Evolutionary conservation across 1,140 invertebrate genomes (phyloP).

Genomic region (Bombus sibiricus): DNA sequence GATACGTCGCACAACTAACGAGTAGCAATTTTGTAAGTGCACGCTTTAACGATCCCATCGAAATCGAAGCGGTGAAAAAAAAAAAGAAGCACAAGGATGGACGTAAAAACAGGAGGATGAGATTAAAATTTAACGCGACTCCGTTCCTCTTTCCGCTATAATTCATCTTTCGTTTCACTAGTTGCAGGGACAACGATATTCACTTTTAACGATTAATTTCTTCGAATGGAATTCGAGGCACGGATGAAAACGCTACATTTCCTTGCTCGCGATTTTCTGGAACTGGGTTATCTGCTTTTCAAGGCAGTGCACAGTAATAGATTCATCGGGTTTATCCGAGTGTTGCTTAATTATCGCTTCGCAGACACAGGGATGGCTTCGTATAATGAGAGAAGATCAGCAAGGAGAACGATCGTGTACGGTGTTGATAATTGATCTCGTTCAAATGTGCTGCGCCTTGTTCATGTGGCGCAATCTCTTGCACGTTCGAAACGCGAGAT

Average conservation of each 20-base stretch:
- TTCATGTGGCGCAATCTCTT: background rate
- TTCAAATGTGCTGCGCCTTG: too few relatives aligned
- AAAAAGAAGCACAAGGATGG: too few relatives aligned
- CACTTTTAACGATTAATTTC: background rate
- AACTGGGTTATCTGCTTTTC: conserved; percentile 47
- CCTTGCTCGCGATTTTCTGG: conserved; percentile 25
- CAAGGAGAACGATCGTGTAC: background rate
- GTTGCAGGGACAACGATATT: background rate
- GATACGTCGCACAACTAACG: background rate
- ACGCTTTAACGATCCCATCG: background rate
- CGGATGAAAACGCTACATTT: conserved; percentile 5
- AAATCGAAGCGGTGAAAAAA: background rate
- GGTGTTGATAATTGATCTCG: conserved; percentile 19
- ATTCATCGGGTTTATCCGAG: conserved; percentile 35
- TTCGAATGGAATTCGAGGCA: background rate
- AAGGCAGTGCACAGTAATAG: conserved; percentile 26
- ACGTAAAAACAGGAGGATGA: background rate
- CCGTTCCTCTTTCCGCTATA: background rate
- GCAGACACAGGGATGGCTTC: background rate
- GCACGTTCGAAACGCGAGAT: background rate
- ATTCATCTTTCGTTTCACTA: background rate
- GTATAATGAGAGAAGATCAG: conserved; percentile 17
- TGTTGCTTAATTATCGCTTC: conserved; percentile 49
- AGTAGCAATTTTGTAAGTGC: background rate
- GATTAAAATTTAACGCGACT: background rate